These are phyloP conservation scores for Alcis repandata DNA, from an alignment of 2,888 invertebrate genomes.

Conservation along the genomic window DNA sequence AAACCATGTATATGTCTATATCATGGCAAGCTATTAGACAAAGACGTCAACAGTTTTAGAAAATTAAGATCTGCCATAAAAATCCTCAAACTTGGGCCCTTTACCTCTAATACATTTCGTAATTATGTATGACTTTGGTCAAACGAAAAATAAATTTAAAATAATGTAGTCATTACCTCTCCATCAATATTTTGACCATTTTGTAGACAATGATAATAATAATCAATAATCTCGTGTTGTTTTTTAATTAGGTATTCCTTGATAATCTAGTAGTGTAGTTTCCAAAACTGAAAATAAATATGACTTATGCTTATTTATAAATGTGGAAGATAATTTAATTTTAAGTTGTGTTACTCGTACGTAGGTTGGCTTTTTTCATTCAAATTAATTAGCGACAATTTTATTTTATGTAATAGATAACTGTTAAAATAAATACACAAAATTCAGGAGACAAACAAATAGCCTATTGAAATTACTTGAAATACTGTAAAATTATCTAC, in stretches of 20 bases:
- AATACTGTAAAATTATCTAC: background rate
- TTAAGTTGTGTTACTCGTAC: background rate
- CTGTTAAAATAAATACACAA: no score
- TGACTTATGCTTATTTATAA: background rate
- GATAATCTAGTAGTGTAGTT: slow-evolving; percentile 3
- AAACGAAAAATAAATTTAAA: no score
- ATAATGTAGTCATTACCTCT: background rate
- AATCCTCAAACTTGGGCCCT: no score
- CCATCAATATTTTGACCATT: background rate
- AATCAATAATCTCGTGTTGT: background rate
- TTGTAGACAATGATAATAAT: background rate
- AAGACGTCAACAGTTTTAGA: no score
- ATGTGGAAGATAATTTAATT: background rate
- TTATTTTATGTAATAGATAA: no score
- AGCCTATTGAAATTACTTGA: background rate
- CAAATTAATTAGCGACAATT: background rate
- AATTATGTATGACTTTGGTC: no score
- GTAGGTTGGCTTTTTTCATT: background rate
- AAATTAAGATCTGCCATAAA: no score
- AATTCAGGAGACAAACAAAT: no score
- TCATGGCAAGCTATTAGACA: no score
- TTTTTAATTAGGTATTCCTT: slow-evolving; percentile 4
- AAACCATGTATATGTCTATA: no score
- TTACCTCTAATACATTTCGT: no score
- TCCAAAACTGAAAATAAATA: slow-evolving; percentile 2